These are phyloP conservation scores for Strigamia transsilvanica DNA, from an alignment of 2,888 invertebrate species.

Conservation along the genomic window DNA sequence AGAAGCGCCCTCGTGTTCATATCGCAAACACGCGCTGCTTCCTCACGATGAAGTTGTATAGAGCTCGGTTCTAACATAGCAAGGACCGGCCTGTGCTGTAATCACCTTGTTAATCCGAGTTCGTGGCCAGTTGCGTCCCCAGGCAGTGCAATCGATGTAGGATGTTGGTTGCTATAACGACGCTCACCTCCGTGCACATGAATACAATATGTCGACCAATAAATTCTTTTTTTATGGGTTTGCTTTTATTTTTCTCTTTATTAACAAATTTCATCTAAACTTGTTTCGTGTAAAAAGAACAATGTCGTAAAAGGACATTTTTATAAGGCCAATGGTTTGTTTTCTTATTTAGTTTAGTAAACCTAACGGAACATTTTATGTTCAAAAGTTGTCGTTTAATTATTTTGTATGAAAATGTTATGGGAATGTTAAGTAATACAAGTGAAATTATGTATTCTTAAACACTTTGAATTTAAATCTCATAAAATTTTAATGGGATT, in stretches of 20 bases:
- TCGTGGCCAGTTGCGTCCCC: constrained; percentile 26
- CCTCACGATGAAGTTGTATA: constrained; percentile 5
- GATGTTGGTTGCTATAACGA: constrained; percentile 26
- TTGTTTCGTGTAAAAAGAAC: constrained; percentile 16
- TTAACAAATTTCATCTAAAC: constrained; percentile 16
- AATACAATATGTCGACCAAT: constrained; percentile 30
- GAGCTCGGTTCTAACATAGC: not conserved
- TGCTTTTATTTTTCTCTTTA: constrained; percentile 20
- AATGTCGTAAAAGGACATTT: constrained; percentile 18
- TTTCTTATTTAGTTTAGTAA: constrained; percentile 23
- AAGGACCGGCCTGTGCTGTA: constrained; percentile 11
- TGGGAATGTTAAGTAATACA: not conserved
- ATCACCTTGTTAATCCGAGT: constrained; percentile 30
- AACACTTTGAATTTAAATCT: constrained; percentile 25
- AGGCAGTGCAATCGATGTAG: constrained; percentile 26
- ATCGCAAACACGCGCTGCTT: constrained; percentile 12
- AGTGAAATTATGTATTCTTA: constrained; percentile 18
- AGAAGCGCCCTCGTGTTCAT: constrained; percentile 23
- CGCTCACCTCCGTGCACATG: constrained; percentile 20
- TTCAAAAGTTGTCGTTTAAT: not conserved
- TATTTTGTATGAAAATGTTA: not conserved
- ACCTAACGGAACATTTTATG: constrained; percentile 5
- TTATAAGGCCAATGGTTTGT: constrained; percentile 30
- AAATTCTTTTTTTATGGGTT: constrained; percentile 11
- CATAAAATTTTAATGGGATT: constrained; percentile 21